phyloP scores from a whole-genome alignment of 2,113 vertebrate species.

The Chlorocebus sabaeus region DNA sequence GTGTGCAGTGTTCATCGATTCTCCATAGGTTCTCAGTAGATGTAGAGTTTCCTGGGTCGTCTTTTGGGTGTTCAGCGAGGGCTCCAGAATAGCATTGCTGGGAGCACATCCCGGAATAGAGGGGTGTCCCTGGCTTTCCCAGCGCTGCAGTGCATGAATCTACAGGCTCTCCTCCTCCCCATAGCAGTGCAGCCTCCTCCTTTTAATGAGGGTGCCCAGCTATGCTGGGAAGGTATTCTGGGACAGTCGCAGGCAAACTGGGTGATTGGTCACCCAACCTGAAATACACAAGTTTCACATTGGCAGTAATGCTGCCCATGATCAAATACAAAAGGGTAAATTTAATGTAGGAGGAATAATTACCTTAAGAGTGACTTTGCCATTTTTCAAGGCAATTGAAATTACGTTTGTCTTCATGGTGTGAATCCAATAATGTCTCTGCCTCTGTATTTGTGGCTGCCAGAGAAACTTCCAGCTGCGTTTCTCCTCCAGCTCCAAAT shows the following conservation, averaged over 20 bases:
- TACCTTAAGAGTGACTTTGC: neutral
- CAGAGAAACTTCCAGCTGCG: too few species aligned
- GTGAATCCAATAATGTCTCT: neutral
- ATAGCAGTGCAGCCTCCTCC: neutral
- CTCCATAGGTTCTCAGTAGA: rapidly evolving
- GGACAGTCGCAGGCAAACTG: neutral
- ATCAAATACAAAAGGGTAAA: neutral
- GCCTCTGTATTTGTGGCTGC: neutral
- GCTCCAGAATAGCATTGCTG: too few species aligned
- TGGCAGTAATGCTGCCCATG: neutral
- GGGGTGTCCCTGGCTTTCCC: neutral
- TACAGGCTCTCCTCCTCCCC: too few species aligned
- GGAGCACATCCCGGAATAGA: too few species aligned
- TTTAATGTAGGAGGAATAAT: neutral
- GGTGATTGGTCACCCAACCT: rapidly evolving
- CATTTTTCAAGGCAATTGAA: neutral
- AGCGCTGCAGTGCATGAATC: neutral
- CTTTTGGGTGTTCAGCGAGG: neutral
- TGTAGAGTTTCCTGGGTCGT: too few species aligned
- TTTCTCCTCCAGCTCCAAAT: neutral
- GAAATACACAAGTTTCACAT: neutral
- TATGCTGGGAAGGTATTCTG: neutral
- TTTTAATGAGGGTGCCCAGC: too few species aligned
- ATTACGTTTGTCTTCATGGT: neutral
- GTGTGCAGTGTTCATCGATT: rapidly evolving